Percentiles rank a stretch among this genome's conserved stretches.
phyloP scores from a whole-genome alignment of 2,888 invertebrate genomes.

The Drosophila suboccidentalis region DNA sequence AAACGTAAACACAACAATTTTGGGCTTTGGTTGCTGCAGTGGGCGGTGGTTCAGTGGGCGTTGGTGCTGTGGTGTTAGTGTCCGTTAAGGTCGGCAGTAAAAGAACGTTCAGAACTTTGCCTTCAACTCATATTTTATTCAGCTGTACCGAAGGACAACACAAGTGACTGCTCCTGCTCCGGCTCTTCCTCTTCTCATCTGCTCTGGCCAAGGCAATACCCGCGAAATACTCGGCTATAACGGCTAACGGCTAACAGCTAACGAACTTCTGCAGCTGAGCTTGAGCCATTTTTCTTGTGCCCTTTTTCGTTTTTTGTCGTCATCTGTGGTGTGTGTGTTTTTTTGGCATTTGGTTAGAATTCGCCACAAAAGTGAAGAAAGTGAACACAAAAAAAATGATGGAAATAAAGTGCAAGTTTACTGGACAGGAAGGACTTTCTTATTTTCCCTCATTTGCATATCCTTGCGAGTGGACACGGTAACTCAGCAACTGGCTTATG shows the following conservation, averaged over 20 bases:
- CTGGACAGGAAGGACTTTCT: slow-evolving; percentile 17
- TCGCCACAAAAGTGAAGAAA: slow-evolving; percentile 36
- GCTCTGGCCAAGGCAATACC: not conserved
- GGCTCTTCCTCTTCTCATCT: slow-evolving; percentile 1
- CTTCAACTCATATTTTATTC: slow-evolving; percentile 69
- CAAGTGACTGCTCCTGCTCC: slow-evolving; percentile 28
- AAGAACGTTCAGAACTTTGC: slow-evolving; percentile 59
- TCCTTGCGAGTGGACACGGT: slow-evolving; percentile 27
- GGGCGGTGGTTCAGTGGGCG: not conserved
- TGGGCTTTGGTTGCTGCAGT: slow-evolving; percentile 38
- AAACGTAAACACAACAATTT: slow-evolving; percentile 56
- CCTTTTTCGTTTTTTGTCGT: not conserved
- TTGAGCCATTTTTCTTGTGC: slow-evolving; percentile 55
- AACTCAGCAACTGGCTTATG: slow-evolving; percentile 45
- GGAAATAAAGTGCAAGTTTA: slow-evolving; percentile 66
- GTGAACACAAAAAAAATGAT: slow-evolving; percentile 45
- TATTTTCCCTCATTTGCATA: slow-evolving; percentile 54
- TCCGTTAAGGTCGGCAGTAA: slow-evolving; percentile 36
- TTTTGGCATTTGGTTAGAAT: slow-evolving; percentile 19
- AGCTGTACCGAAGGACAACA: slow-evolving; percentile 57
- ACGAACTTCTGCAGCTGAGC: slow-evolving; percentile 68
- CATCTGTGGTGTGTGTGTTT: slow-evolving; percentile 11
- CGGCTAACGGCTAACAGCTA: slow-evolving; percentile 33
- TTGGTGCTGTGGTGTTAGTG: not conserved
- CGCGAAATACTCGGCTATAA: slow-evolving; percentile 24